phyloP scores from a whole-genome alignment of 2,113 vertebrate genomes.

The Hiodon alosoides region DNA sequence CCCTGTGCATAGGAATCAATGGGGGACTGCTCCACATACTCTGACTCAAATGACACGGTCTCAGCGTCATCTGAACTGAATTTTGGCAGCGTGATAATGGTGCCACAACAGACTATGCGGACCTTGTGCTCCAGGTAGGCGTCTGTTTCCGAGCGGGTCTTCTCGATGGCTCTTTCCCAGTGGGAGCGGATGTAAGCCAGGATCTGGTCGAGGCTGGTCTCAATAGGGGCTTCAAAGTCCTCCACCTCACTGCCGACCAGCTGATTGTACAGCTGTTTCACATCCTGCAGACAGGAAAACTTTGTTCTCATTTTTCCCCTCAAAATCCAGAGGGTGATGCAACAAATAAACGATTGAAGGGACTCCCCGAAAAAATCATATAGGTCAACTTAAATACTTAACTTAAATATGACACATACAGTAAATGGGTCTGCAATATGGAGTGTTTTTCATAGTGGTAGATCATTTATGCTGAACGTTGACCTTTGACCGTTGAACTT shows the following conservation, averaged over 20 bases:
- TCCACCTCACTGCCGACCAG: constrained; percentile 78
- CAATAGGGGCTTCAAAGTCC: constrained; percentile 67
- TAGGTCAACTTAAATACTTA: background rate
- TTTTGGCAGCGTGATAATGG: too few species aligned
- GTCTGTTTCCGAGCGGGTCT: constrained; percentile 71
- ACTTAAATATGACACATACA: background rate
- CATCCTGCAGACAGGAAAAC: constrained; percentile 68
- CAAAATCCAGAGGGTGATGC: too few species aligned
- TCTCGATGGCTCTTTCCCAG: constrained; percentile 86
- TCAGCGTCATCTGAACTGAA: too few species aligned
- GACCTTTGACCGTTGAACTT: background rate
- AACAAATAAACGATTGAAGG: too few species aligned
- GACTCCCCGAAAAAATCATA: background rate
- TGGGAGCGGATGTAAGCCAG: constrained; percentile 78
- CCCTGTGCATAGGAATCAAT: too few species aligned
- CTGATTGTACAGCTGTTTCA: constrained; percentile 80
- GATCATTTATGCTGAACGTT: background rate
- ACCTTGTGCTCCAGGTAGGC: constrained; percentile 78
- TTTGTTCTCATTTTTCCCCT: too few species aligned
- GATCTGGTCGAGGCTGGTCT: constrained; percentile 82
- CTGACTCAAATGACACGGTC: too few species aligned
- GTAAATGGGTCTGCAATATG: background rate
- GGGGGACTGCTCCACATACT: too few species aligned
- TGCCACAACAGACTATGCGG: constrained; percentile 12
- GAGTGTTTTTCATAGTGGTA: background rate